A percentile compares a stretch with the other conserved stretches of the same genome.
phyloP scores from a whole-genome alignment of 2,888 invertebrate species.

The Litoditis marina region DNA sequence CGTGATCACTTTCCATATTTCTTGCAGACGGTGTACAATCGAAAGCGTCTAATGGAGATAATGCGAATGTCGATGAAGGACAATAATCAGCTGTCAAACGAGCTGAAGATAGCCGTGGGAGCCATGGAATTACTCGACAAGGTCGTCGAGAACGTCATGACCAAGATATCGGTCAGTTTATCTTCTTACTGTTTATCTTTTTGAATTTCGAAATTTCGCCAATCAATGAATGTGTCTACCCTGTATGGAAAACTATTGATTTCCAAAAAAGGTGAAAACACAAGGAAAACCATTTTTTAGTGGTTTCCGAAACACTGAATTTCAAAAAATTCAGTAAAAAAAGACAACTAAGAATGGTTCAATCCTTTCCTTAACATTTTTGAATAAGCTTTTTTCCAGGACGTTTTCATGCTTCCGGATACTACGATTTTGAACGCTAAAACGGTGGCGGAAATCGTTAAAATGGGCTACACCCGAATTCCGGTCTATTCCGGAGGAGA shows the following conservation, averaged over 20 bases:
- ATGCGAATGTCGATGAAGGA: slow-evolving; percentile 66
- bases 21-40: slow-evolving; percentile 75
- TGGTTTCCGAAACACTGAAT: no score
- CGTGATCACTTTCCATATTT: no score
- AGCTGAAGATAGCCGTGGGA: slow-evolving; percentile 67
- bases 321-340: no score
- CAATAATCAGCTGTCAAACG: slow-evolving; percentile 45
- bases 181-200: slow-evolving; percentile 3
- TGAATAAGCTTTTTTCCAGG: slow-evolving; percentile 64
- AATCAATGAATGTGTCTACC: no score
- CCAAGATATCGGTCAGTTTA: slow-evolving; percentile 72
- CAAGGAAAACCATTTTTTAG: no score
- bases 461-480: slow-evolving; percentile 73
- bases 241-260: no score
- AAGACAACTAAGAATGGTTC: no score
- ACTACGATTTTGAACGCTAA: slow-evolving; percentile 85
- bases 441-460: slow-evolving; percentile 92
- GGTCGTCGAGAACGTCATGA: slow-evolving; percentile 92
- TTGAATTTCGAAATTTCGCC: no score
- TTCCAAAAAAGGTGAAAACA: no score
- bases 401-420: slow-evolving; percentile 91
- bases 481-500: slow-evolving; percentile 72
- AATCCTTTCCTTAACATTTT: no score
- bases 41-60: slow-evolving; percentile 90
- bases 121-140: slow-evolving; percentile 91